Evolutionary conservation across 92 coral and sea anemone species (phyloP), one percentile per base, ranked within the genome.

Genomic region (Plumapathes pennacea): DNA sequence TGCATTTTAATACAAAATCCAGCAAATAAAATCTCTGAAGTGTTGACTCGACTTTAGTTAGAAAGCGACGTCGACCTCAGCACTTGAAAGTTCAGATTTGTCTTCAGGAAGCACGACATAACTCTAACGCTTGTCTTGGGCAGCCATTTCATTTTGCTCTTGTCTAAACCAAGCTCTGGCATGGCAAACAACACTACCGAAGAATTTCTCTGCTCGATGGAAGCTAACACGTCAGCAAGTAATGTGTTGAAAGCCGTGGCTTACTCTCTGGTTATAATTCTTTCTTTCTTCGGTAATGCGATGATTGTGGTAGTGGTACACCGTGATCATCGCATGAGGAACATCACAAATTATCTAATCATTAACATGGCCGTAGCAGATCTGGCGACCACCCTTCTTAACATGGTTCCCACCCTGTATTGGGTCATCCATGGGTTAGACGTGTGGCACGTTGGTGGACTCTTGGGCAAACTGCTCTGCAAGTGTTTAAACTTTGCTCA

Each of bases 281-380:
- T 83, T 0, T 85, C 94, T 0, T 40, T 76, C 20, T 48, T 85
- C 25, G 94, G 94, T 0, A 85, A 85, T 64, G 68, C 37, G 3
- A 13, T 81, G 47, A 88, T 85, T 19, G 70, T 85, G 3, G 58
- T 77, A 38, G 88, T 81, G n/a, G 85, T 85, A 5, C 67, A 61
- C 12, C 31, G 70, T 45, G 39, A 69, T 13, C 58, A 48, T 13
- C 73, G 88, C 8, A 85, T 85, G 94, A 70, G 94, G 29, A 85
- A 83, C 0, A 84, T 85, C 33, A 75, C 84, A 41, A 85, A 85
- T 64, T 76, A 62, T 27, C 79, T 85, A 19, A 85, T 85, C 2
- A 72, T 67, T 22, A 85, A 85, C 44, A 73, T 85, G 60, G 71
- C 89, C 8, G 28, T 77, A n/a, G 87, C 89, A 22, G 94, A 85